Conservation (phyloP, 2,113 vertebrate species). For the Ictalurus punctatus region DNA sequence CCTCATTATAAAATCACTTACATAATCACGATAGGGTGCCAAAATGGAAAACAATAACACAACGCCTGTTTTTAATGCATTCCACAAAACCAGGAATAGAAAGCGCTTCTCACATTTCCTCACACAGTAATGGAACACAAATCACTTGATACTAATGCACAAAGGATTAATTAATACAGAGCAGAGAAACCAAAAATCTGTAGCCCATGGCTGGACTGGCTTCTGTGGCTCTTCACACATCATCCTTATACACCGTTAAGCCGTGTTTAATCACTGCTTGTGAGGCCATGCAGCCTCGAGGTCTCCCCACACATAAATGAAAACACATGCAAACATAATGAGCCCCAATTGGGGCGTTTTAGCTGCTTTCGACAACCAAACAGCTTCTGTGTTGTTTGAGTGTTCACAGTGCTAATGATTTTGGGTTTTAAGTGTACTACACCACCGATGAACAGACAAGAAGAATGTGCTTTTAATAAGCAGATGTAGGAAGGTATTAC, state of each 20-base stretch:
- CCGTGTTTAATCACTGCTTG: slow-evolving; percentile 5
- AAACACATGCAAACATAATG: slow-evolving; percentile 42
- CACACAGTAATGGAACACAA: neutral
- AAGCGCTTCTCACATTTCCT: neutral
- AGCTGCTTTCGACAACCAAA: slow-evolving; percentile 13
- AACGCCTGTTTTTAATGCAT: neutral
- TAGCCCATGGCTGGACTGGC: neutral
- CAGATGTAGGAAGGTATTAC: neutral
- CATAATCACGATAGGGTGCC: slow-evolving; percentile 13
- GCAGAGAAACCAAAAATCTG: neutral
- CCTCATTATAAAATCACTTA: slow-evolving; percentile 31
- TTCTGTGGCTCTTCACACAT: slow-evolving; percentile 3
- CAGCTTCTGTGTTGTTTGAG: slow-evolving; percentile 18
- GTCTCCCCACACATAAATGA: slow-evolving; percentile 11
- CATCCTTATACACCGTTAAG: slow-evolving; percentile 1
- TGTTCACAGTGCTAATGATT: neutral
- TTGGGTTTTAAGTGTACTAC: neutral
- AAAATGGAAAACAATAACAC: slow-evolving; percentile 27
- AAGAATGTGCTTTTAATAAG: slow-evolving; percentile 18
- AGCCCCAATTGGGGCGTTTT: slow-evolving; percentile 24
- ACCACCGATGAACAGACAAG: neutral
- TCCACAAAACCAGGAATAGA: slow-evolving; percentile 10
- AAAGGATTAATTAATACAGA: neutral
- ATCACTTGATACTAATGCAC: neutral
- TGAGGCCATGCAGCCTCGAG: neutral